Evolutionary conservation across 2,797 vertebrate species (phyloP), one percentile per base, ranked within the genome.

Genomic region (Pseudochromis fuscus): DNA sequence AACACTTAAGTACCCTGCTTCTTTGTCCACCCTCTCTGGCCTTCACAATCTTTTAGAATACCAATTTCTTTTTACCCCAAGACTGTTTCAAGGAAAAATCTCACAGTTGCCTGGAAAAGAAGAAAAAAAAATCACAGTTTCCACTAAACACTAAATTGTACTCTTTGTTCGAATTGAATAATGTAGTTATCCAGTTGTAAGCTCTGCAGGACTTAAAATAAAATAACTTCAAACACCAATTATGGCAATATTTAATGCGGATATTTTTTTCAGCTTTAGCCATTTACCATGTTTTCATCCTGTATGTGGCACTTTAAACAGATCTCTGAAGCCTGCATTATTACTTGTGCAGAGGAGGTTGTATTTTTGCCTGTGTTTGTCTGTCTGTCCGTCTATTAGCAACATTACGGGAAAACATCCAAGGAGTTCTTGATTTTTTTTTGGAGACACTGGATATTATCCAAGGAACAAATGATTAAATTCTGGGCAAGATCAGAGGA

Each of bases 1-100:
- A 81, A 68, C 65, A 65, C 52, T 78, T 76, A 74, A 73, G 55
- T 61, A 77, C 27, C 31, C 11, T 2, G 37, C 35, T 70, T 68
- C 65, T 83, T 55, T 70, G 48, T 74, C 31, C 23, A 51, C 18
- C 35, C 16, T 42, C 48, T 60, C 45, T 72, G 65, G 56, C 75
- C 52, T 69, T 62, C 10, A 33, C 61, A 58, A 8, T 67, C 67
- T 77, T n/a, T 71, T 13, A 72, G 72, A 87, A 79, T 71, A 82
- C 52, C 45, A 74, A 65, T 81, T 31, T 67, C 31, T n/a, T n/a
- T n/a, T n/a, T 31, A 55, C 60, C 77, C 28, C 42, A 46, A 23
- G 19, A 33, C 59, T 68, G 75, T 79, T 66, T 75, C 57, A 53
- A 23, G 25, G 8, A 44, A 53, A 49, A 44, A 33, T 37, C 65